Conservation (phyloP, 2,888 invertebrate genomes). For the Hedya salicella region DNA sequence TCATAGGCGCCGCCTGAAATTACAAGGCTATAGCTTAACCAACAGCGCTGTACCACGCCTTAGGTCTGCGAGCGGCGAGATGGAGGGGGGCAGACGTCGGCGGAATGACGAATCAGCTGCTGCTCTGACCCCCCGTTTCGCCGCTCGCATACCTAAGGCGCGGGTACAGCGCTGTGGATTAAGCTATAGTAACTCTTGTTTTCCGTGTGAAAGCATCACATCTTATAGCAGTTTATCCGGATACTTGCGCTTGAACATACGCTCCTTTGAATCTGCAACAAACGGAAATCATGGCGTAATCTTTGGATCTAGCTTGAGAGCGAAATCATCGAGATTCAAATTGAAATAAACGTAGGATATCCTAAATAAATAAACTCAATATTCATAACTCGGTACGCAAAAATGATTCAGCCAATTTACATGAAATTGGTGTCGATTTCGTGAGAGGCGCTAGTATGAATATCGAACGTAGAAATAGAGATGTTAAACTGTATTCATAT, state of each 20-base stretch:
- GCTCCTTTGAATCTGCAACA: constrained; percentile 24
- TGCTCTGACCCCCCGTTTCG: too few species aligned
- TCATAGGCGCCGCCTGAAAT: too few species aligned
- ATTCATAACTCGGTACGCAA: constrained; percentile 16
- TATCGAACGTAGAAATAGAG: constrained; percentile 7
- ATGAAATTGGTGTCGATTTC: constrained; percentile 20
- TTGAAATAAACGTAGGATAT: constrained; percentile 14
- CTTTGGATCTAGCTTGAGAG: not conserved
- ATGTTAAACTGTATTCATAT: too few species aligned
- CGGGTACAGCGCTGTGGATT: too few species aligned
- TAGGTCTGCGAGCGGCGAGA: too few species aligned
- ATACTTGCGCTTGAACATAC: constrained; percentile 8
- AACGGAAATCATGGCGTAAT: not conserved
- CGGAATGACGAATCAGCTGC: too few species aligned
- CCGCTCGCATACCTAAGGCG: too few species aligned
- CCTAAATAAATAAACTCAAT: constrained; percentile 16
- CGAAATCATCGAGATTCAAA: constrained; percentile 11
- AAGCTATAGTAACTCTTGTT: not conserved
- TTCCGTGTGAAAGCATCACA: not conserved
- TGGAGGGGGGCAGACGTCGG: too few species aligned
- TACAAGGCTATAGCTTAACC: too few species aligned
- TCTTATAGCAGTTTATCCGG: constrained; percentile 7
- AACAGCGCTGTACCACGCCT: too few species aligned
- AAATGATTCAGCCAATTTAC: constrained; percentile 23
- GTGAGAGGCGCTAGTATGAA: not conserved